These are phyloP conservation scores for Parotocinclus haroldoi DNA, from an alignment of 2,797 vertebrate genomes.

Conservation along the genomic window DNA sequence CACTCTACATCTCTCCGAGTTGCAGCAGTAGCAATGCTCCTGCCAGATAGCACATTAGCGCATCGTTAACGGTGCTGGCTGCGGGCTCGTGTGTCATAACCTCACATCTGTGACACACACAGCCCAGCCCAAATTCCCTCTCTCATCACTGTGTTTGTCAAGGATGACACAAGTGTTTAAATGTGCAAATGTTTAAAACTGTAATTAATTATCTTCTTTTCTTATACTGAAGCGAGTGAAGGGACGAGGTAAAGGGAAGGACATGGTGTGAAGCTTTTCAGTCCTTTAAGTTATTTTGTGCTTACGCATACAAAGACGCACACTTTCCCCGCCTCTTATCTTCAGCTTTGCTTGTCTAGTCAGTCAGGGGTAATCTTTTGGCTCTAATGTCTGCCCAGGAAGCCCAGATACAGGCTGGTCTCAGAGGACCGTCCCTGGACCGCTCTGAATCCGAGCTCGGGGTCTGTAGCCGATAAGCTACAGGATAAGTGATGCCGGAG, in stretches of 20 bases:
- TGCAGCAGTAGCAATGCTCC: conserved; percentile 31
- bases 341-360: conserved; percentile 10
- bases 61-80: conserved; percentile 37
- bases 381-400: conserved; percentile 66
- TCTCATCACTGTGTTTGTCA: conserved; percentile 48
- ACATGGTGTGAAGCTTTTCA: conserved; percentile 32
- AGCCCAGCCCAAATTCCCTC: conserved; percentile 35
- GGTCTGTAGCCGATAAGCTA: conserved; percentile 61
- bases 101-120: conserved; percentile 38
- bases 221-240: conserved; percentile 13
- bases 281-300: conserved; percentile 17
- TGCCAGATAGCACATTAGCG: conserved; percentile 41
- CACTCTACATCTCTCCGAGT: conserved; percentile 3
- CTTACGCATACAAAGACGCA: conserved; percentile 1
- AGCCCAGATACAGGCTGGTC: conserved; percentile 75
- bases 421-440: conserved; percentile 72
- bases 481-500: conserved; percentile 18
- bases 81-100: conserved; percentile 30
- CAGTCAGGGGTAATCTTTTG: conserved; percentile 17
- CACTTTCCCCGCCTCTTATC: conserved; percentile 13
- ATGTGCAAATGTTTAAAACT: conserved; percentile 24
- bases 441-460: conserved; percentile 77
- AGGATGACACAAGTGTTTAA: conserved; percentile 47
- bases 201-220: conserved; percentile 41
- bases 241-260: not conserved